Base-by-base conservation (phyloP, 2,888 invertebrate genomes). In the Drosophila fulvimacula region DNA sequence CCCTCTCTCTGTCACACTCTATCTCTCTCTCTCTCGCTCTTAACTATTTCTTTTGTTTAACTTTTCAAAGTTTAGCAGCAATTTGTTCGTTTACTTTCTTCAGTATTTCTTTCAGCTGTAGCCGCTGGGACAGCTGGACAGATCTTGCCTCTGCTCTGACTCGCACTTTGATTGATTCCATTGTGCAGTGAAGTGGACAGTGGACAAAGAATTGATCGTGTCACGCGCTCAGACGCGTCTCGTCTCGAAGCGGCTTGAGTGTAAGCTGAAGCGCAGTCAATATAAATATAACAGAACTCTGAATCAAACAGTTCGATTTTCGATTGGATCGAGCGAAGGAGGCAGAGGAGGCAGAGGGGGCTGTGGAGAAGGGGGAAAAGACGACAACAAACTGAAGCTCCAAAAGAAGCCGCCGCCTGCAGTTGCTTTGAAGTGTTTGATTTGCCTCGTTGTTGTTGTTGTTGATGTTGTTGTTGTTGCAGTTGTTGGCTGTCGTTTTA, bases 401-500 rank as follows among this genome's bases (percentile, higher is more conserved):
- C 69, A 81, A 83, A 83, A 83, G 87, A 83, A 66, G 87, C 76
- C 84, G 84, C 78, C 84, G 79, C 41, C 67, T 75, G 79, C 71
- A 81, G 67, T 79, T 76, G 75, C 87, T 83, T 86, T 83, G 83
- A 83, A 83, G 88, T 85, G 88, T 87, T 85, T 84, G 82, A 84
- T 87, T 87, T 85, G 87, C 58, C 75, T 77, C 67, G 60, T 55
- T 70, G 76, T 62, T 63, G 68, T 57, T 59, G 69, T 21, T 71
- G 58, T 52, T 57, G 57, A 44, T 68, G 69, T 11, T 66, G 73
- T 60, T 73, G 73, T 62, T 71, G 74, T 58, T 73, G 72, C 63
- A 63, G 82, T 80, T 82, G 86, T 81, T 79, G 86, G 81, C 86
- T 83, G 83, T 83, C 84, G 83, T 74, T 87, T 85, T 85, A 85